These are phyloP conservation scores for Halyomorpha halys DNA, from an alignment of 1,140 invertebrate species.

Conservation along the genomic window DNA sequence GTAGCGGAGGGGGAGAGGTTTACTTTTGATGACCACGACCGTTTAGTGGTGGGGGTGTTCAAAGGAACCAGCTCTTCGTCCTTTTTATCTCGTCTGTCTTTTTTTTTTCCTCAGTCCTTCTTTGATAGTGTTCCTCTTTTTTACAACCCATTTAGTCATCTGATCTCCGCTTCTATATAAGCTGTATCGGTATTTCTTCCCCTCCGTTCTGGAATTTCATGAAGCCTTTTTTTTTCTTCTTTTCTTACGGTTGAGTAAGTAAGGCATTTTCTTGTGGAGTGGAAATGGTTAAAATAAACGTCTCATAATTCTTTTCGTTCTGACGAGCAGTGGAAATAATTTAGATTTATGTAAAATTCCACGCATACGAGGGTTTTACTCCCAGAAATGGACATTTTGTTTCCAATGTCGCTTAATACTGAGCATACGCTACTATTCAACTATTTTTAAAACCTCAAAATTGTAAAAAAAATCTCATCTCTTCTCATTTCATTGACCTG, in stretches of 20 bases:
- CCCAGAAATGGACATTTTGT: too few relatives aligned
- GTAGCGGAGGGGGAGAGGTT: neutral
- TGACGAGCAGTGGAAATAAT: too few relatives aligned
- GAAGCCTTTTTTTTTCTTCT: neutral
- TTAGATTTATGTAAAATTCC: too few relatives aligned
- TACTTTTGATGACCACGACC: neutral
- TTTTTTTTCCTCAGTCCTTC: too few relatives aligned
- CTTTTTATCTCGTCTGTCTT: neutral
- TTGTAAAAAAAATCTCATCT: too few relatives aligned
- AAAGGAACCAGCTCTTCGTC: neutral
- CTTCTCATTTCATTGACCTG: too few relatives aligned
- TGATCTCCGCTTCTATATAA: neutral
- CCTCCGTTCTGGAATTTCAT: neutral
- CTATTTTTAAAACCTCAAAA: too few relatives aligned
- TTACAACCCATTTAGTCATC: slow-evolving; percentile 5
- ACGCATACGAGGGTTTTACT: too few relatives aligned
- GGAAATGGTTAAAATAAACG: neutral
- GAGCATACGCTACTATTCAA: too few relatives aligned
- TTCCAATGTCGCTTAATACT: too few relatives aligned
- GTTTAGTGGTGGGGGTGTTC: too few relatives aligned
- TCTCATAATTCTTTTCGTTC: too few relatives aligned
- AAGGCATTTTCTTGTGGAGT: neutral
- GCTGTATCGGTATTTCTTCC: neutral
- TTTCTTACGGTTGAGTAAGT: neutral
- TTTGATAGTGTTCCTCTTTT: slow-evolving; percentile 2